These are phyloP conservation scores for Dreissena rostriformis DNA, from an alignment of 1,140 invertebrate species.

Conservation along the genomic window DNA sequence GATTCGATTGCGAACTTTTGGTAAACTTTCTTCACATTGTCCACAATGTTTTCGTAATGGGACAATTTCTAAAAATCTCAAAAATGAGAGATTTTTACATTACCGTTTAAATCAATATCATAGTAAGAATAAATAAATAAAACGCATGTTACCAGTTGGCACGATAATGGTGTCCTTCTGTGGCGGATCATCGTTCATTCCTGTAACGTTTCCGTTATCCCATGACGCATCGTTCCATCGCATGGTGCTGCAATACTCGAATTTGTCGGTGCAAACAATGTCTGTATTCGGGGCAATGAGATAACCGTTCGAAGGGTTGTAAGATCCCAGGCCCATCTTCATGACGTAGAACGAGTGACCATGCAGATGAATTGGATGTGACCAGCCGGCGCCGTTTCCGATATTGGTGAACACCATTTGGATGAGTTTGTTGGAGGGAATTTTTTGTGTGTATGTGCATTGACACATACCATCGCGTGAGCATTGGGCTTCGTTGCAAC, in stretches of 20 bases:
- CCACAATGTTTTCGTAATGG: too few species aligned
- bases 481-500: conserved; percentile 30
- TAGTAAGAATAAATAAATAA: too few species aligned
- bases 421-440: conserved; percentile 18
- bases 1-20: too few species aligned
- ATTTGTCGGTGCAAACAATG: conserved; percentile 58
- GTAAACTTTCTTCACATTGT: too few species aligned
- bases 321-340: conserved; percentile 75
- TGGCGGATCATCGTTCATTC: conserved; percentile 82
- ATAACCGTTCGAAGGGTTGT: conserved; percentile 70
- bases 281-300: conserved; percentile 53
- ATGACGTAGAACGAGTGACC: conserved; percentile 65
- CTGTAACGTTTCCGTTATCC: conserved; percentile 53
- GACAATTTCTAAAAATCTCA: too few species aligned
- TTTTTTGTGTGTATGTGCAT: conserved; percentile 55
- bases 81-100: too few species aligned
- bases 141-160: too few species aligned
- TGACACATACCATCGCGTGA: conserved; percentile 37
- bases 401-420: conserved; percentile 50
- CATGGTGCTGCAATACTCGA: conserved; percentile 65
- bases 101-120: too few species aligned
- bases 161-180: conserved; percentile 88
- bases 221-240: conserved; percentile 61
- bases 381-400: conserved; percentile 57
- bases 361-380: conserved; percentile 65